These are phyloP conservation scores for Mormyrus hasselquistii DNA, from an alignment of 2,797 vertebrate species.

Conservation along the genomic window DNA sequence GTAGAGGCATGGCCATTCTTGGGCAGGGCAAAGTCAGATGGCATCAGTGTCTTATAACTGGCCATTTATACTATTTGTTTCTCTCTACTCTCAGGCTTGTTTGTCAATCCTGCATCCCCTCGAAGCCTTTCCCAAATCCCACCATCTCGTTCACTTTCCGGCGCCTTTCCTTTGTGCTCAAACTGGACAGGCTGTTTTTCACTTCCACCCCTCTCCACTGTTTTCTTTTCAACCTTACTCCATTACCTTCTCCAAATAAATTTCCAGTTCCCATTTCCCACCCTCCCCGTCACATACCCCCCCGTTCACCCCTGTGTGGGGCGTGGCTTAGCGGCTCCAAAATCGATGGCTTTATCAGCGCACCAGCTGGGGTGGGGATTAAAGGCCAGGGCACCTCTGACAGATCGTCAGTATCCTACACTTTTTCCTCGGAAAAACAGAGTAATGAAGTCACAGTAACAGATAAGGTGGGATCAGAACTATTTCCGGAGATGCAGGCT, in stretches of 20 bases:
- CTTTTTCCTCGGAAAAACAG: background rate
- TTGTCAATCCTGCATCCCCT: background rate
- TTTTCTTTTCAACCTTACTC: background rate
- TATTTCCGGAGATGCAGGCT: background rate
- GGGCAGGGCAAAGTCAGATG: background rate
- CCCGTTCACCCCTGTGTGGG: background rate
- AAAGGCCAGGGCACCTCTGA: background rate
- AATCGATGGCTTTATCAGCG: background rate
- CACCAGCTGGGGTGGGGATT: background rate
- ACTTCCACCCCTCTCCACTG: background rate
- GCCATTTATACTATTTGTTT: background rate
- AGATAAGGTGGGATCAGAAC: background rate
- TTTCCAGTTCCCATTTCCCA: background rate
- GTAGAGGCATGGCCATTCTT: background rate
- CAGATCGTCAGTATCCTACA: background rate
- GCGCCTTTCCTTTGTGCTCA: background rate
- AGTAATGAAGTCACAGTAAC: background rate
- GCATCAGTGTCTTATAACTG: background rate
- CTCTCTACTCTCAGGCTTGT: background rate
- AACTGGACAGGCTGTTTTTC: background rate
- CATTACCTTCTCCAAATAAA: background rate
- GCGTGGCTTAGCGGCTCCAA: background rate
- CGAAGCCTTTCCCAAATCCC: background rate
- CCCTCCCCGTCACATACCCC: background rate
- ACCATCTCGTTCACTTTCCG: background rate